Evolutionary conservation across 1,140 invertebrate species (phyloP), one percentile per base, ranked within the genome.

Genomic region (Charaxes varanes): DNA sequence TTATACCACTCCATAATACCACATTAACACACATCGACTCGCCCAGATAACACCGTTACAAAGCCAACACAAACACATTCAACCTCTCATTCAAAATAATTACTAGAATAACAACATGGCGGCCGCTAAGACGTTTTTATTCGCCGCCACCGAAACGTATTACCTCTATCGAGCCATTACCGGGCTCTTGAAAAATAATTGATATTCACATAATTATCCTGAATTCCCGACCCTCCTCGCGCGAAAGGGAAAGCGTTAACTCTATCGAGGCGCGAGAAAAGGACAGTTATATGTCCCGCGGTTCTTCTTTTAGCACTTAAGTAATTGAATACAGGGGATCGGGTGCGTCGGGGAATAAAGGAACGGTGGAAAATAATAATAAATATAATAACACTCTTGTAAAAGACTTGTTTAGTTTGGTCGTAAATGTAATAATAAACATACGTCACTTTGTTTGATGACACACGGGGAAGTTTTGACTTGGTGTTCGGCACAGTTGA

Each of bases 251-350:
- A 19, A 28, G 43, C 13, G 24, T 14, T 38, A 36, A 10, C 15
- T 16, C 28, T 21, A 22, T 1, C 3, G 12, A 41, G 32, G 47
- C 30, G 28, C 28, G 18, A 34, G 54, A 80, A 37, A 40, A 57
- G 55, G 69, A 73, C 34, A 32, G 42, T 19, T 42, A 42, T 63
- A 66, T 40, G 41, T 43, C 23, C 14, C 53, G 53, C 38, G 60
- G 54, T 56, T 52, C 53, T 58, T 61, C 53, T 46, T 55, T 50
- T 53, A 67, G 63, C 77, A 81, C 77, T 81, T 81, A 79, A 74
- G 77, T 81, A 79, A 81, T 81, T 81, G 77, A 74, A 81, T 67
- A 56, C 53, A 60, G 66, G 66, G 66, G 54, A n/a, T n/a, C 35
- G 63, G 60, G 65, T 67, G 68, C 70, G 63, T 62, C 41, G 60